A percentile compares a stretch with the other conserved stretches of the same genome.
Conservation (phyloP, 2,113 vertebrate genomes). For the Ardeotis arabs region DNA sequence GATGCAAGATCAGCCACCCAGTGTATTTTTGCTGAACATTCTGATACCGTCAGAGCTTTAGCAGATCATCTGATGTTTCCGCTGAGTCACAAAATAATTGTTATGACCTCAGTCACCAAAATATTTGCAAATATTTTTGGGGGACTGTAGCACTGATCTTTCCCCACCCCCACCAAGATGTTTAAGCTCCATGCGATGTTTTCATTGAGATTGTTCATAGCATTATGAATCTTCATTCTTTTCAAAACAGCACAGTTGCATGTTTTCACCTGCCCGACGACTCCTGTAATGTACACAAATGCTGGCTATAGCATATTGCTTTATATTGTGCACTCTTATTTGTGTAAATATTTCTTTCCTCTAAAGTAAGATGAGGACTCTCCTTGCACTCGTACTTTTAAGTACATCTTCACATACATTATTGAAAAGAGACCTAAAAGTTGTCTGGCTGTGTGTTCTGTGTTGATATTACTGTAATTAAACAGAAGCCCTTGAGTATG, state of each 20-base stretch:
- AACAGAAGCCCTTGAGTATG: not conserved
- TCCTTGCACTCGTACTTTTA: not conserved
- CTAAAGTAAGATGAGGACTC: not conserved
- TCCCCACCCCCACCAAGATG: rapidly evolving
- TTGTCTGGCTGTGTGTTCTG: not conserved
- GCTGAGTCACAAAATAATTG: not conserved
- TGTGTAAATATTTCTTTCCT: not conserved
- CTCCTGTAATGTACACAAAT: not conserved
- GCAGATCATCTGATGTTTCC: not conserved
- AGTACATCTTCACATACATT: not conserved
- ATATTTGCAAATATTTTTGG: not conserved
- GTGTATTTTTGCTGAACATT: not conserved
- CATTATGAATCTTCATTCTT: not conserved
- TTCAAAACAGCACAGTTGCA: not conserved
- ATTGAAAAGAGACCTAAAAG: not conserved
- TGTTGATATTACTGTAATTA: not conserved
- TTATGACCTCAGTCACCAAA: not conserved
- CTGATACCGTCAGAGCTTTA: not conserved
- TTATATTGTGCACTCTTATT: not conserved
- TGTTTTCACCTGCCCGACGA: not conserved
- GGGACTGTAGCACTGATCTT: not conserved
- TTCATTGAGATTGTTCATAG: not conserved
- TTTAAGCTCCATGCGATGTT: not conserved
- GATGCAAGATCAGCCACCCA: not conserved
- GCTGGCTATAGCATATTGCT: not conserved